Conservation (phyloP, 2,797 vertebrate genomes). For the Nothura maculosa region DNA sequence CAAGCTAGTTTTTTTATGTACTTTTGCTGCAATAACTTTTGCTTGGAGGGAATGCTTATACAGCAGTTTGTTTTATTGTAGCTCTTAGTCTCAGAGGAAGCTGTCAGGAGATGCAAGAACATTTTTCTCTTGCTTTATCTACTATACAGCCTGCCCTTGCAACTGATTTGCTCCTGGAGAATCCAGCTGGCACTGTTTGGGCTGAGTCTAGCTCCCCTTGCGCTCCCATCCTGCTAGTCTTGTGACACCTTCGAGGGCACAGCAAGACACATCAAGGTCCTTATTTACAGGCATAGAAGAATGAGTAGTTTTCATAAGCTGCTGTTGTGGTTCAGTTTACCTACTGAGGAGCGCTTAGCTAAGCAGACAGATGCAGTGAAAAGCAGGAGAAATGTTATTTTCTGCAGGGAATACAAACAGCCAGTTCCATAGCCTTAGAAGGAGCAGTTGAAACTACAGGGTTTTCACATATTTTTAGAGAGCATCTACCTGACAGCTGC, state of each 20-base stretch:
- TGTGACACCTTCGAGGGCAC: not conserved
- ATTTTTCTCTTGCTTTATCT: not conserved
- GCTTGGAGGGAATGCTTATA: not conserved
- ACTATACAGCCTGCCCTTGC: not conserved
- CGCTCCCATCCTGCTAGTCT: not conserved
- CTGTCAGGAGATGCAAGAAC: not conserved
- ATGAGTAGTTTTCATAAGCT: constrained; percentile 4
- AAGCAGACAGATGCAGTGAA: not conserved
- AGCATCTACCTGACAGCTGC: not conserved
- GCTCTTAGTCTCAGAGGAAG: not conserved
- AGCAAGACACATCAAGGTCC: not conserved
- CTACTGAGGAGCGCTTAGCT: not conserved
- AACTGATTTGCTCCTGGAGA: not conserved
- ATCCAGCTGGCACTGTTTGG: not conserved
- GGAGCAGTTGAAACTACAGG: not conserved
- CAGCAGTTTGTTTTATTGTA: not conserved
- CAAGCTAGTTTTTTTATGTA: not conserved
- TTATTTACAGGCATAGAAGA: not conserved
- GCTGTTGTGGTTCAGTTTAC: not conserved
- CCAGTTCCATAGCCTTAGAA: not conserved
- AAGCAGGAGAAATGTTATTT: not conserved
- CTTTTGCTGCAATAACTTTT: not conserved
- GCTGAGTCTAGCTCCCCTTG: not conserved
- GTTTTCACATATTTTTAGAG: not conserved
- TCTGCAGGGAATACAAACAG: not conserved